phyloP scores from a whole-genome alignment of 2,888 invertebrate genomes.

The Eubasilissa splendida region DNA sequence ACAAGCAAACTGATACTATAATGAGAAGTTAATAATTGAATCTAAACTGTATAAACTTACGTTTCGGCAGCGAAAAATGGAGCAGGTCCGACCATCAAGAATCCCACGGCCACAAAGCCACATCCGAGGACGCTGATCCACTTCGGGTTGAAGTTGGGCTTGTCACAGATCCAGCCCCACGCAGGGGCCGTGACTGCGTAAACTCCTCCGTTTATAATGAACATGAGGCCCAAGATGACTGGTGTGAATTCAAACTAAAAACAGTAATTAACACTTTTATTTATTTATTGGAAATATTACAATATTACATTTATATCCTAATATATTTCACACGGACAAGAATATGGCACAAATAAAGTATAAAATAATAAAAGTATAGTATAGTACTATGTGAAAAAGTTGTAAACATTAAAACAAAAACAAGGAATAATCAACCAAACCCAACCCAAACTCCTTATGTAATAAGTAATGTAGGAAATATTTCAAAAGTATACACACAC shows the following conservation, averaged over 20 bases:
- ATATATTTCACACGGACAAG: too few species aligned
- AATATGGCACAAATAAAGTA: too few species aligned
- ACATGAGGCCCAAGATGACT: slow-evolving; percentile 83
- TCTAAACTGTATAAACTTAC: slow-evolving; percentile 64
- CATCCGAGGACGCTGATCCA: slow-evolving; percentile 79
- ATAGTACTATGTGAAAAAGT: too few species aligned
- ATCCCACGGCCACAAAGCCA: slow-evolving; percentile 77
- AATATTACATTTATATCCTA: too few species aligned
- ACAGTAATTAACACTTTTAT: not conserved
- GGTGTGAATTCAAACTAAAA: slow-evolving; percentile 78
- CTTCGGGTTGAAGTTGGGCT: slow-evolving; percentile 76
- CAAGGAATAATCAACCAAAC: too few species aligned
- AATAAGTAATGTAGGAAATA: too few species aligned
- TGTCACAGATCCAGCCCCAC: slow-evolving; percentile 88
- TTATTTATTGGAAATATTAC: too few species aligned
- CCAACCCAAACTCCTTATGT: too few species aligned
- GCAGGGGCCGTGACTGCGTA: slow-evolving; percentile 85
- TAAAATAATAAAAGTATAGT: too few species aligned
- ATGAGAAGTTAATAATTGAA: not conserved
- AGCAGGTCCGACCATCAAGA: slow-evolving; percentile 85
- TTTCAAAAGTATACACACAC: too few species aligned
- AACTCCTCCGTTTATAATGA: slow-evolving; percentile 86
- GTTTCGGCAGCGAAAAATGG: slow-evolving; percentile 80
- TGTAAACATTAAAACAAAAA: too few species aligned
- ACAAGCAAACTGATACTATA: too few species aligned